Percentiles rank a stretch among this genome's conserved stretches.
Evolutionary conservation across 2,888 invertebrate species (phyloP).

Genomic region (Brassicogethes aeneus): DNA sequence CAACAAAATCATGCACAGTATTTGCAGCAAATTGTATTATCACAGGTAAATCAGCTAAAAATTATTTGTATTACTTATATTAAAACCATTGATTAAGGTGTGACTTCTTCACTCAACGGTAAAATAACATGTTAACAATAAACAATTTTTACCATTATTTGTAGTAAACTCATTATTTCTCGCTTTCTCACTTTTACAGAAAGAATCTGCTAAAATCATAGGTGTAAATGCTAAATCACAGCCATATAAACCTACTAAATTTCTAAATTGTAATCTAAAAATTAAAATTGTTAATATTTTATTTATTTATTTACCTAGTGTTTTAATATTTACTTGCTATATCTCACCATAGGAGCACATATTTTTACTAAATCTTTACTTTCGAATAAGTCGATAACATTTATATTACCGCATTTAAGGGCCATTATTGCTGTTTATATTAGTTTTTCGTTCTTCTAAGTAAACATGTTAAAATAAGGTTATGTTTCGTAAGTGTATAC

Average conservation of each 20-base stretch:
- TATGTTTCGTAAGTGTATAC: too few species aligned
- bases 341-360: constrained; percentile 95
- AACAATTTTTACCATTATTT: too few species aligned
- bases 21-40: constrained; percentile 95
- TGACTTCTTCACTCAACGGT: too few species aligned
- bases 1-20: constrained; percentile 69
- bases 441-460: neutral
- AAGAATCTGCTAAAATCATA: constrained; percentile 94
- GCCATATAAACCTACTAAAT: constrained; percentile 66
- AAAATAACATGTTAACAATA: too few species aligned
- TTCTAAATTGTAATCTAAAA: constrained; percentile 65
- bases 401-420: constrained; percentile 18
- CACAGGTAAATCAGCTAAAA: constrained; percentile 67
- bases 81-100: too few species aligned
- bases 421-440: neutral
- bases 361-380: constrained; percentile 60
- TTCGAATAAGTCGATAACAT: constrained; percentile 58
- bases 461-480: neutral
- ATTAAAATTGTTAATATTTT: constrained; percentile 9
- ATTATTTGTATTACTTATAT: too few species aligned
- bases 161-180: constrained; percentile 76
- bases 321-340: constrained; percentile 57
- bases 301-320: neutral
- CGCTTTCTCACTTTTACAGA: constrained; percentile 80
- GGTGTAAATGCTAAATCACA: constrained; percentile 91